Evolutionary conservation across 2,888 invertebrate species (phyloP), one percentile per base, ranked within the genome.

Genomic region (Dichetophora obliterata): DNA sequence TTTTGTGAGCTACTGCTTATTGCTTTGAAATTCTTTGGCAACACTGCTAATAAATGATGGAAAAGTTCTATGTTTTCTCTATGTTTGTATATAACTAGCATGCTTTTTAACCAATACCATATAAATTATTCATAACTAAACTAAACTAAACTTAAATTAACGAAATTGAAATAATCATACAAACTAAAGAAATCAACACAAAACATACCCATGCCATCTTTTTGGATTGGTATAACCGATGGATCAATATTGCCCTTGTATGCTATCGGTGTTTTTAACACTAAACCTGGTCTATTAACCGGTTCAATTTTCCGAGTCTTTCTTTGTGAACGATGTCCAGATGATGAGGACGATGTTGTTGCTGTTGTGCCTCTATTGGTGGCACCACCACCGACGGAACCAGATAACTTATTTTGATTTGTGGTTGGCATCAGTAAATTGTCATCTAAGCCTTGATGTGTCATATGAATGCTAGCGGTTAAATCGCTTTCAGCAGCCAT

Each of bases 151-250:
- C 27, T 54, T 69, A 75, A 79, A 77, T 48, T 8, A 75, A 66
- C 65, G 63, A 73, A 61, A 72, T 24, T 70, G 52, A 77, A 78
- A 78, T 68, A 77, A 70, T 74, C 11, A 78, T 79, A 65, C 3
- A 77, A 78, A 79, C 74, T 75, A 74, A 74, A 76, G 65, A 61
- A 71, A 73, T 48, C 73, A 80, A 81, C 77, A 76, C 77, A 84
- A 82, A 85, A 89, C 92, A 92, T 91, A 96, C 96, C 96, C 91
- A 96, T 96, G 90, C 95, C 96, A 89, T 96, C 95, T 90, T 94
- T 95, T 89, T 94, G 93, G 86, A 96, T 94, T 75, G 96, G 96
- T 90, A 96, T 94, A 85, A 96, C 95, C 80, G 95, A 94, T 78
- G 95, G 92, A 90, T 96, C 95, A 75, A 94, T 94, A 87, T 94